Evolutionary conservation across 2,888 invertebrate species (phyloP), one percentile per base, ranked within the genome.

Genomic region (Athripsodes cinereus): DNA sequence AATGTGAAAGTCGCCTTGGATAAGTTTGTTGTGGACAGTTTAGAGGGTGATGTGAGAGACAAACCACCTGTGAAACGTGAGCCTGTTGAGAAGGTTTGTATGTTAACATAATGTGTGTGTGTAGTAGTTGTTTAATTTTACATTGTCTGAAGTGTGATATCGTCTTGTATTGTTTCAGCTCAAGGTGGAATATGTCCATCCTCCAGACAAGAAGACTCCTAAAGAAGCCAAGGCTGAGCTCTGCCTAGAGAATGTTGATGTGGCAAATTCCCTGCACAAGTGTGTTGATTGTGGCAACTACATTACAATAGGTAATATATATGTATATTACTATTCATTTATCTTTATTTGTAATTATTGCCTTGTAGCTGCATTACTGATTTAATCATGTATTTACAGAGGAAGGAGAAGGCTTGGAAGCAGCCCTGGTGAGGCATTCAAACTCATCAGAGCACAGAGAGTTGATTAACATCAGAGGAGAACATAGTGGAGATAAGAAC

Each of bases 201-300:
- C 59, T 19, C 50, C 22, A 22, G 62, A 58, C n/a, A 57, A 56
- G 51, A 57, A 54, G 34, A 31, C 44, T 16, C 51, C 34, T 6
- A 55, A 52, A 20, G 59, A 55, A 13, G 40, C 40, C 16, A 40
- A 40, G 16, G 40, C 40, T 40, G 40, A 40, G 40, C 13, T 40
- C 8, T 40, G 40, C 13, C 16, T 40, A 13, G 50, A 26, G 22
- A 21, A 16, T 20, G 16, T 19, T 11, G 58, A 51, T 18, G 19
- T 16, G 11, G 19, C 19, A 1, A 48, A 55, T 13, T 21, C 22
- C 5, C 11, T 60, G 47, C 57, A 58, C 21, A 53, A 54, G 35
- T 63, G 63, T 44, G 47, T 47, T 1, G 63, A 63, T 22, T 63
- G 63, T 48, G 55, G 54, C 5, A 48, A 18, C 11, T 55, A 63